Conservation (phyloP, 2,113 vertebrate species). For the Channa maculata region DNA sequence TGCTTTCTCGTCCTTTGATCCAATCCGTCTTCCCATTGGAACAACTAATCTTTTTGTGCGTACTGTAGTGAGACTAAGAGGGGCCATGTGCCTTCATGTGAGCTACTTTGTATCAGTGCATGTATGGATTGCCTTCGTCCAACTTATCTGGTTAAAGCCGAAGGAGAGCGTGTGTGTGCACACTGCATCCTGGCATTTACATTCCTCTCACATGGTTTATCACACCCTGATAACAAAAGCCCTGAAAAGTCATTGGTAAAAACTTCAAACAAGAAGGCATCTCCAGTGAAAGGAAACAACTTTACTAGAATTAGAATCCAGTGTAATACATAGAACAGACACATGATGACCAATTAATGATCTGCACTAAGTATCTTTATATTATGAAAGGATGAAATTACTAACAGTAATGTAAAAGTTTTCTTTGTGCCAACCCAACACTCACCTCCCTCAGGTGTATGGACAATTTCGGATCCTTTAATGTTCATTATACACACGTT, state of each 20-base stretch:
- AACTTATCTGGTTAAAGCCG: slow-evolving; percentile 35
- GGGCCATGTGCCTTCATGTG: slow-evolving; percentile 31
- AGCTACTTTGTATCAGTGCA: slow-evolving; percentile 46
- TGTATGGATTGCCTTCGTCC: slow-evolving; percentile 14
- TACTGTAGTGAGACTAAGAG: slow-evolving; percentile 36
- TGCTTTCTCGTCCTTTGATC: slow-evolving; percentile 33
- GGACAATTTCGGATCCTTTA: no score
- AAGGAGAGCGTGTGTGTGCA: background rate
- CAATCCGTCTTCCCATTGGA: slow-evolving; percentile 44
- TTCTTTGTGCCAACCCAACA: no score
- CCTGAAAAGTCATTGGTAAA: background rate
- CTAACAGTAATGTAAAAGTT: no score
- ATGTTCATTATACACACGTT: no score
- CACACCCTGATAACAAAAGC: background rate
- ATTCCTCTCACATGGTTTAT: slow-evolving; percentile 37
- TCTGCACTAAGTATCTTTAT: no score
- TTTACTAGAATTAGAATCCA: background rate
- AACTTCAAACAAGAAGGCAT: background rate
- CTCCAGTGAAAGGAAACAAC: background rate
- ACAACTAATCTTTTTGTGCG: slow-evolving; percentile 49
- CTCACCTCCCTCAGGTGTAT: no score
- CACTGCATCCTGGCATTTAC: slow-evolving; percentile 26
- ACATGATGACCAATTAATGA: background rate
- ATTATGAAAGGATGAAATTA: no score
- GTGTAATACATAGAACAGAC: background rate